Evolutionary conservation across 2,888 invertebrate genomes (phyloP).

Genomic region (Heterodera filipjevi): DNA sequence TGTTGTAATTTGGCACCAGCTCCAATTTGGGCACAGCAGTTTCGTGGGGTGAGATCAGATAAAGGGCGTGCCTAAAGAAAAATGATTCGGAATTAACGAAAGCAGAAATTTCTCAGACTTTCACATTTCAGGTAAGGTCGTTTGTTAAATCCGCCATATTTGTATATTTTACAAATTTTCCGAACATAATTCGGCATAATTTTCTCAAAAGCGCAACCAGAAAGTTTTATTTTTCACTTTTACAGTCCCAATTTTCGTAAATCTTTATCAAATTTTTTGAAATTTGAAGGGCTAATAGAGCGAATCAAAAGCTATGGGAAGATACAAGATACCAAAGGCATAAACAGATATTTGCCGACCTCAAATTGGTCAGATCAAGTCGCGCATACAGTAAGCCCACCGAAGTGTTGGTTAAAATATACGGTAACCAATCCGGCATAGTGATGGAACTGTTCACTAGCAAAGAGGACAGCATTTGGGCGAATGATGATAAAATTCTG

Average conservation of each 20-base stretch:
- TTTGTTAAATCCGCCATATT: constrained; percentile 38
- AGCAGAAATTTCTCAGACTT: constrained; percentile 37
- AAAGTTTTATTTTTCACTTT: no score
- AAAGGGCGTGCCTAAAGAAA: constrained; percentile 57
- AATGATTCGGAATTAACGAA: not conserved
- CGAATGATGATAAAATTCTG: no score
- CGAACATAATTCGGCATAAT: not conserved
- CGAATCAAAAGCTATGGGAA: not conserved
- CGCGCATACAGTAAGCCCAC: constrained; percentile 53
- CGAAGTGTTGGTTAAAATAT: constrained; percentile 62
- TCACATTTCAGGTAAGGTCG: no score
- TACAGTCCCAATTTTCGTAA: no score
- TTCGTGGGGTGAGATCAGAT: constrained; percentile 61
- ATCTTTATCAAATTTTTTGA: no score
- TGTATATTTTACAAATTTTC: no score
- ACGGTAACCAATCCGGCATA: constrained; percentile 39
- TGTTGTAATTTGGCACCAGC: constrained; percentile 63
- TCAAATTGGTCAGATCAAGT: constrained; percentile 53
- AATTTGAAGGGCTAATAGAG: no score
- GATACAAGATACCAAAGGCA: no score
- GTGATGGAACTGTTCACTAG: not conserved
- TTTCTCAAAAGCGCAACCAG: no score
- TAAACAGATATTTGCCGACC: constrained; percentile 60
- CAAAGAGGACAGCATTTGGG: not conserved
- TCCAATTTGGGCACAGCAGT: constrained; percentile 52